Evolutionary conservation across 2,113 vertebrate genomes (phyloP).

Genomic region (Archilochus colubris): DNA sequence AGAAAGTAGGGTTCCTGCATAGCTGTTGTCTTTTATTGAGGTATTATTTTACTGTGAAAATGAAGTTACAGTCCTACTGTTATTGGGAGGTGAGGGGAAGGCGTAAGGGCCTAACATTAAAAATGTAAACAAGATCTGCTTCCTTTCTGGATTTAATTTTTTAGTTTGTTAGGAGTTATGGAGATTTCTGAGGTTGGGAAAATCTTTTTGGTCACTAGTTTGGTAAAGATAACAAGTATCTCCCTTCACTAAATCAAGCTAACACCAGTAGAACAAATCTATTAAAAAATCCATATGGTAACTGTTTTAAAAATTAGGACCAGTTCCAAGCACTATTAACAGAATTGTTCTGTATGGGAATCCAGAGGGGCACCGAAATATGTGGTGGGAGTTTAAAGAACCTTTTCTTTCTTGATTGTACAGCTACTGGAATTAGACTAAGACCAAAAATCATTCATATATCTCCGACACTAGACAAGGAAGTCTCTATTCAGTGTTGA

Average conservation of each 20-base stretch:
- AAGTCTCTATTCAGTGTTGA: not conserved
- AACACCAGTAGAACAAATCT: not conserved
- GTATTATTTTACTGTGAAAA: not conserved
- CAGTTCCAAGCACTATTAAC: not conserved
- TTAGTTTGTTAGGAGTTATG: not conserved
- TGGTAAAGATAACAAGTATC: not conserved
- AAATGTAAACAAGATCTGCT: not conserved
- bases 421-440: not conserved
- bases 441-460: not conserved
- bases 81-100: rapidly evolving
- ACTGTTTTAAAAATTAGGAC: not conserved
- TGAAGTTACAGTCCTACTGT: not conserved
- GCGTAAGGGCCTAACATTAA: not conserved
- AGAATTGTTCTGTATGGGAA: not conserved
- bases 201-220: not conserved
- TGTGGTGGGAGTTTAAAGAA: not conserved
- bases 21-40: not conserved
- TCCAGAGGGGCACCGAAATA: not conserved
- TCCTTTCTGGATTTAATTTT: not conserved
- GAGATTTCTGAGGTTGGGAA: not conserved
- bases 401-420: not conserved
- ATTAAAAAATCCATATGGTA: not conserved
- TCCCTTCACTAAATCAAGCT: not conserved
- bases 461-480: not conserved
- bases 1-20: not conserved